Base-by-base conservation (phyloP, 1,140 invertebrate genomes). In the Centruroides vittatus region DNA sequence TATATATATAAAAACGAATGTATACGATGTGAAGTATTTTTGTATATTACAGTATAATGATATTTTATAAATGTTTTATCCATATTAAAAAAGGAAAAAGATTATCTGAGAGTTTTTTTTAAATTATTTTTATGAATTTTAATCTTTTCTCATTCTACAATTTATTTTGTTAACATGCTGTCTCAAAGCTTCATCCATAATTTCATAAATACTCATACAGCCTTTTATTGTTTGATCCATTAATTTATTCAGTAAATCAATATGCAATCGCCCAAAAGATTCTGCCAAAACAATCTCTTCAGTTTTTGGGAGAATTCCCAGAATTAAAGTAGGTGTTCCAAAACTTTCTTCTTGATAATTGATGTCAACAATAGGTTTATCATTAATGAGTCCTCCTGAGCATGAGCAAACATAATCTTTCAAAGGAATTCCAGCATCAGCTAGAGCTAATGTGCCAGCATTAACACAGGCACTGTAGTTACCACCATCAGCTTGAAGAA, bases 401-500 rank as follows among this genome's bases (percentile, higher is more conserved):
- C 88, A 92, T 4, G 86, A 83, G 64, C 82, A 82, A 13, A 86
- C 82, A 69, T 86, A 86, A 73, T 97, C 95, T 69, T 87, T 86
- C 35, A 99, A 79, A 9, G 92, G 91, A 68, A 99, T 93, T 1
- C 95, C 95, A 47, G 96, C 95, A 78, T 99, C 93, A n/a, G 98
- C 88, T 0, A 99, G 74, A 1, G 94, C 95, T 47, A 99, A 76
- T 0, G 91, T 95, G 0, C 92, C 89, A 13, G 91, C 92, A 78
- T 97, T 98, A 1, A 82, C 84, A 70, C 88, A 86, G 9, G 88
- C 86, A 70, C 88, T 89, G 72, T 87, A 92, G 69, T 91, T 86
- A 36, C 91, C 89, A 35, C 94, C 93, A 76, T 97, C 93, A n/a
- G 88, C 85, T 78, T 90, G 78, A 11, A 85, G 70, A 35, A 75